Evolutionary conservation across 2,888 invertebrate genomes (phyloP), one percentile per base, ranked within the genome.

Genomic region (Cryptus viduatorius): DNA sequence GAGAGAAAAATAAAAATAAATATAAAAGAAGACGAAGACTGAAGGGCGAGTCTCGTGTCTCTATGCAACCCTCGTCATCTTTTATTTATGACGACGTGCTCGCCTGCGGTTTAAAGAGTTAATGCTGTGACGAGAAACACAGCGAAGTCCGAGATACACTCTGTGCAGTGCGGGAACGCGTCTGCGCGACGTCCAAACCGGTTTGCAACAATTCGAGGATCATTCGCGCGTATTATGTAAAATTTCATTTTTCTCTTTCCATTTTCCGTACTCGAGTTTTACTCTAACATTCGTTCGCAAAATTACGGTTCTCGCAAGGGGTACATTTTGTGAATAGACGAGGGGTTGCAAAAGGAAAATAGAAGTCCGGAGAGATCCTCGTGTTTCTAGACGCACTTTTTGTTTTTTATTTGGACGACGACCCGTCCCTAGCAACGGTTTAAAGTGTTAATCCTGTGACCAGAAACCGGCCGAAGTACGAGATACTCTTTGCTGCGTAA

Each of bases 71-170:
- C 73, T 84, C 79, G 76, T 86, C 79, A 84, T 84, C 73, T 82
- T 82, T 84, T 86, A 84, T 86, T 84, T 78, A 83, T 85, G 81
- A 56, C 83, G 84, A 84, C 80, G 76, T 79, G 48, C 44, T 29
- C 42, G 61, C 53, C 37, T 69, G 81, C 53, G 83, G 78, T 85
- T 85, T 84, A 81, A 83, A 86, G 79, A 85, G 84, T 85, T 83
- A 79, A 86, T 85, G 83, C 73, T 75, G 71, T 44, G 48, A 79
- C 71, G 53, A 59, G 53, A 31, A 65, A 42, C 76, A 81, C 77
- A 83, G 75, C 67, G 67, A 42, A 67, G 80, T 71, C 31, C 79
- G 79, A 59, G 69, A 53, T 67, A 56, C 4, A 56, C 4, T 48
- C 64, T 12, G 8, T 67, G 53, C 64, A 69, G 53, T 53, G 48